These are phyloP conservation scores for Antennarius maculatus DNA, from an alignment of 2,797 vertebrate genomes.

Conservation along the genomic window DNA sequence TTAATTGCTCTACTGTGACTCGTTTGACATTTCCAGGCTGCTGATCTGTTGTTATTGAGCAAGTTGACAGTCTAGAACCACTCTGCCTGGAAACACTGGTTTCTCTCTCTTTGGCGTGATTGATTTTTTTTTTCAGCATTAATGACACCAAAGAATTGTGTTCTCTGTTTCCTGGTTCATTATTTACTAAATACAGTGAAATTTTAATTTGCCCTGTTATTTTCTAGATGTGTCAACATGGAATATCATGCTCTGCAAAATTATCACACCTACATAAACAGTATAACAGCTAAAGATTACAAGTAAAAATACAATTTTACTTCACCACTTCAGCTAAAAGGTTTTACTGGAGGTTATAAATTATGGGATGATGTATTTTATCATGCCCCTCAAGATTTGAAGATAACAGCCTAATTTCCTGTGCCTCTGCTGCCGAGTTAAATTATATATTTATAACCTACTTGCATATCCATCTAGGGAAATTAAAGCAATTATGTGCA, in stretches of 20 bases:
- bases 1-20: constrained; percentile 57
- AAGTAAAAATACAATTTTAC: neutral
- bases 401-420: constrained; percentile 56
- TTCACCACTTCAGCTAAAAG: neutral
- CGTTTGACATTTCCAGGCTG: constrained; percentile 63
- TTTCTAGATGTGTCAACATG: neutral
- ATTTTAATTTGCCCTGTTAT: constrained; percentile 14
- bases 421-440: constrained; percentile 50
- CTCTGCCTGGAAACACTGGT: constrained; percentile 28
- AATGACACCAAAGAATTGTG: neutral
- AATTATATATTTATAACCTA: constrained; percentile 58
- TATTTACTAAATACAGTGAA: constrained; percentile 15
- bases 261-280: neutral
- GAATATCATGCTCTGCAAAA: neutral
- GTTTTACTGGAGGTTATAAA: constrained; percentile 36
- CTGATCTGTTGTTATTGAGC: constrained; percentile 56
- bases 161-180: constrained; percentile 14
- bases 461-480: constrained; percentile 52
- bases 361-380: constrained; percentile 43
- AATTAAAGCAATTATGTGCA: constrained; percentile 62
- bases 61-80: constrained; percentile 28
- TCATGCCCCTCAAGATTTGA: constrained; percentile 50
- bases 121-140: constrained; percentile 32
- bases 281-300: neutral
- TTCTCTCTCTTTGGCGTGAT: constrained; percentile 22